Percentiles rank a stretch among this genome's conserved stretches.
Conservation (phyloP, 2,888 invertebrate species). For the Petrophora chlorosata region DNA sequence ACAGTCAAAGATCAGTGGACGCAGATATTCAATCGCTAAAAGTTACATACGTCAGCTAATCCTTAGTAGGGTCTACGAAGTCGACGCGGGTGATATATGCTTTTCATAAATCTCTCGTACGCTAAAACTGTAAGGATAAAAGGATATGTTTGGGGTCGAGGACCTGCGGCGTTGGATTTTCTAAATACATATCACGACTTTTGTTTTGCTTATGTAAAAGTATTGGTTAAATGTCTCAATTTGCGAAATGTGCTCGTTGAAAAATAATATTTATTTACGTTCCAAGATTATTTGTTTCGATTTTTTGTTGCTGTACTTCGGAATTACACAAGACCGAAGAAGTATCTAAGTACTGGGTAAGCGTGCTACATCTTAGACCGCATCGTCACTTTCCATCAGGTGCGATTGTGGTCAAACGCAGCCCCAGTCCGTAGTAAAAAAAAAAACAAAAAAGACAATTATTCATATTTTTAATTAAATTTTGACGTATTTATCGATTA, state of each 20-base stretch:
- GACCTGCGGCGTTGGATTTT: slow-evolving; percentile 36
- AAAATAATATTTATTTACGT: no score
- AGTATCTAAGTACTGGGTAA: no score
- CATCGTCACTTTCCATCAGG: no score
- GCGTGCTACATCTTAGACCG: no score
- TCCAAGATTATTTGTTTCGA: no score
- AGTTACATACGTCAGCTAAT: slow-evolving; percentile 10
- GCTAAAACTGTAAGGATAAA: slow-evolving; percentile 56
- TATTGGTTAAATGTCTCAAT: slow-evolving; percentile 5
- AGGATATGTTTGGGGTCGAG: slow-evolving; percentile 41
- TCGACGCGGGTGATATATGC: slow-evolving; percentile 57
- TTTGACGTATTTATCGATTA: background rate
- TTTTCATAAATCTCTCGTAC: slow-evolving; percentile 60
- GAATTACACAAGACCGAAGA: no score
- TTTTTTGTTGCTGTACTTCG: no score
- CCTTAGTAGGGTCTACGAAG: slow-evolving; percentile 44
- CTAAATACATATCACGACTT: slow-evolving; percentile 26
- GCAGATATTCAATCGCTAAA: slow-evolving; percentile 11
- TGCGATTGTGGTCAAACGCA: no score
- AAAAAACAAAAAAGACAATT: no score
- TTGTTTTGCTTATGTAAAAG: slow-evolving; percentile 17
- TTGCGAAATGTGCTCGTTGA: no score
- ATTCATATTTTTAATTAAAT: background rate
- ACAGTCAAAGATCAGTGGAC: background rate
- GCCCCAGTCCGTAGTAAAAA: no score